These are phyloP conservation scores for Apamea epomidion DNA, from an alignment of 2,888 invertebrate species.

Conservation along the genomic window DNA sequence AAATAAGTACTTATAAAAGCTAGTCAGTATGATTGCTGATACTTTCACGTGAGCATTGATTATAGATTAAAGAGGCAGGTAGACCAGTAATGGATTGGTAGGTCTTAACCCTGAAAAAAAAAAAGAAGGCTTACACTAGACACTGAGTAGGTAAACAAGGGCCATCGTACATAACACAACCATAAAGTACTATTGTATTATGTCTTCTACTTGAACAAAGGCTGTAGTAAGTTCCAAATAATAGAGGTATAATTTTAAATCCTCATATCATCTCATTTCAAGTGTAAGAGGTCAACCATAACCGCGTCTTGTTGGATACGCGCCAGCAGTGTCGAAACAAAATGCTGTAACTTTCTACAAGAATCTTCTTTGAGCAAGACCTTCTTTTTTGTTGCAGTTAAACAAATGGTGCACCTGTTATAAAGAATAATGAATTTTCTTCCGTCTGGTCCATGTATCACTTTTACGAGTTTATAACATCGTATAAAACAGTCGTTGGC, in stretches of 20 bases:
- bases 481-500: constrained; percentile 3
- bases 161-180: neutral
- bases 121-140: neutral
- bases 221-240: neutral
- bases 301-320: constrained; percentile 34
- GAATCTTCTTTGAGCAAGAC: constrained; percentile 20
- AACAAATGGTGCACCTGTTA: constrained; percentile 48
- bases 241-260: constrained; percentile 33
- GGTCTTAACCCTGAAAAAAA: neutral
- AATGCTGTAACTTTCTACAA: constrained; percentile 38
- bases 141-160: neutral
- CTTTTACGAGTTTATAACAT: constrained; percentile 29
- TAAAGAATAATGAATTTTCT: constrained; percentile 18
- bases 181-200: neutral
- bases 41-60: neutral
- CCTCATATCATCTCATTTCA: constrained; percentile 30
- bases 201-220: neutral
- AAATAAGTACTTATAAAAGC: neutral
- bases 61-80: neutral
- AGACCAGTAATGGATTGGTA: neutral
- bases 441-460: constrained; percentile 30
- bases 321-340: constrained; percentile 50
- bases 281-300: constrained; percentile 48
- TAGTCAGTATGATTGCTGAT: neutral
- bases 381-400: constrained; percentile 24